phyloP scores from a whole-genome alignment of 1,140 invertebrate genomes.

The Seison nebaliae region DNA sequence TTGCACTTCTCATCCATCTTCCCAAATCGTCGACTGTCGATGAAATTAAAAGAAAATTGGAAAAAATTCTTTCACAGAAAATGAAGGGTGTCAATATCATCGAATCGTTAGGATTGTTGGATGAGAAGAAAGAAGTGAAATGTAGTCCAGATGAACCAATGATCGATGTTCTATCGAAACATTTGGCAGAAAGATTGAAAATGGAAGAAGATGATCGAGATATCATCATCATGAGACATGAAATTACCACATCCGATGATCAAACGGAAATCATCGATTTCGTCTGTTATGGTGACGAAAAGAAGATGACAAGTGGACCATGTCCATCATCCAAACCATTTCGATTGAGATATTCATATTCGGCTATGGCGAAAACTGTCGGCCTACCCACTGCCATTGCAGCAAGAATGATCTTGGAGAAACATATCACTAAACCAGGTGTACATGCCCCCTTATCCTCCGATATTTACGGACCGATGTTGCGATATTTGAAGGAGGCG shows the following conservation, averaged over 20 bases:
- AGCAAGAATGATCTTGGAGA: slow-evolving; percentile 80
- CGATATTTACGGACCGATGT: slow-evolving; percentile 65
- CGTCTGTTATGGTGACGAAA: slow-evolving; percentile 58
- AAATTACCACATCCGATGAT: slow-evolving; percentile 68
- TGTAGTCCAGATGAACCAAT: no score
- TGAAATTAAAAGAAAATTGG: no score
- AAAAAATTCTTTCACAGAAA: no score
- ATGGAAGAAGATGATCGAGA: slow-evolving; percentile 54
- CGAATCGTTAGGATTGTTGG: no score
- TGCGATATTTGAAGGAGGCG: slow-evolving; percentile 52
- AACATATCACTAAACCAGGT: no score
- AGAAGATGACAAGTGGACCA: slow-evolving; percentile 35
- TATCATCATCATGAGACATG: slow-evolving; percentile 68
- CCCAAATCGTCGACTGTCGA: no score
- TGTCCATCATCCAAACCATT: no score
- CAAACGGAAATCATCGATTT: slow-evolving; percentile 58
- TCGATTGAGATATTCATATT: no score
- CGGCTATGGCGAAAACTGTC: slow-evolving; percentile 89
- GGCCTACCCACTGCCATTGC: slow-evolving; percentile 82
- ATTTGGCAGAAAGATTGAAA: slow-evolving; percentile 5
- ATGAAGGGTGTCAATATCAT: no score
- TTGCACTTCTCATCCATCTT: slow-evolving; percentile 3
- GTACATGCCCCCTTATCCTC: slow-evolving; percentile 61
- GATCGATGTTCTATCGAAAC: background rate
- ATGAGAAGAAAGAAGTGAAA: no score